phyloP scores from a whole-genome alignment of 2,888 invertebrate species.

The Tetragonula carbonaria region DNA sequence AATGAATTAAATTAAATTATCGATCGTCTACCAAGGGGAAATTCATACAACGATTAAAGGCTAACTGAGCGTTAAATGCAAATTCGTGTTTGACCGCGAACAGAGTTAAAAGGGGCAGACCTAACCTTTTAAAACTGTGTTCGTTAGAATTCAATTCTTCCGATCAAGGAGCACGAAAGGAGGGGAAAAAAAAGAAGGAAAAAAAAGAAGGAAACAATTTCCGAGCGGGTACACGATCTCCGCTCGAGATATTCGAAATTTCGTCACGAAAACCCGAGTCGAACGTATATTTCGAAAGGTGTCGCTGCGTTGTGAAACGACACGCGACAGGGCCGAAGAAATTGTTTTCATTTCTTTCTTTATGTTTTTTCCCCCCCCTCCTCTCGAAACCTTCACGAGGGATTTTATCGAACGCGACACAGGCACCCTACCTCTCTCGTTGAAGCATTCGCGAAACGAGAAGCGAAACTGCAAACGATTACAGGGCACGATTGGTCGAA shows the following conservation, averaged over 20 bases:
- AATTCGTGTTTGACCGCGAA: neutral
- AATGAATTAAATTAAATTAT: too few species aligned
- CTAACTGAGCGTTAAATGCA: neutral
- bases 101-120: neutral
- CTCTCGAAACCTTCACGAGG: neutral
- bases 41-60: too few species aligned
- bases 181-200: too few species aligned
- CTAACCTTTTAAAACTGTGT: neutral
- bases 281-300: slow-evolving; percentile 17
- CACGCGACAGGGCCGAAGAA: slow-evolving; percentile 16
- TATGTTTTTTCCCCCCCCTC: too few species aligned
- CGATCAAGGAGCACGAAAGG: neutral
- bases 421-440: slow-evolving; percentile 33
- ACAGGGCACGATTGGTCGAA: slow-evolving; percentile 38
- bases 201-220: too few species aligned
- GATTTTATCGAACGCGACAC: slow-evolving; percentile 47
- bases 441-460: slow-evolving; percentile 14
- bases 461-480: slow-evolving; percentile 53
- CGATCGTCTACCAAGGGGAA: too few species aligned
- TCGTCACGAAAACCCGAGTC: slow-evolving; percentile 5
- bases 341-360: neutral
- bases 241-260: slow-evolving; percentile 5
- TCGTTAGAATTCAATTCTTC: neutral
- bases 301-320: neutral
- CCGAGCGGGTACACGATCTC: neutral